Percentiles rank a stretch among this genome's conserved stretches.
Conservation (phyloP, 2,113 vertebrate genomes). For the Epinephelus fuscoguttatus region DNA sequence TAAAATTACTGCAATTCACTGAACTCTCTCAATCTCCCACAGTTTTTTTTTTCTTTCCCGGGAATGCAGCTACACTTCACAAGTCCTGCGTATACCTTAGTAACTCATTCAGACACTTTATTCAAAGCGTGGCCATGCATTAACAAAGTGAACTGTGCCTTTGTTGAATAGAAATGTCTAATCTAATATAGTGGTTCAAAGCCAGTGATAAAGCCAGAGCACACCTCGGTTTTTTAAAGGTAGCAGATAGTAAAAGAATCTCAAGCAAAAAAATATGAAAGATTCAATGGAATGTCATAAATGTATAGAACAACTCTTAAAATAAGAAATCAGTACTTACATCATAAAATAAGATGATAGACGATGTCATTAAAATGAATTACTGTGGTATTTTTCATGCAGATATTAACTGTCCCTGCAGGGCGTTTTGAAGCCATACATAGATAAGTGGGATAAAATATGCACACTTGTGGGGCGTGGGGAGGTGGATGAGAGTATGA, state of each 20-base stretch:
- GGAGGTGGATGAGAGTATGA: neutral
- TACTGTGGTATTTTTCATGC: constrained; percentile 21
- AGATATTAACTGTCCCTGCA: constrained; percentile 32
- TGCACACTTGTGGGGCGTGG: constrained; percentile 20
- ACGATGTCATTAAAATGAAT: constrained; percentile 50
- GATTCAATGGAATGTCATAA: constrained; percentile 20
- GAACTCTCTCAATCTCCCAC: neutral
- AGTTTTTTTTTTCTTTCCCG: neutral
- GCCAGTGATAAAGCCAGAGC: neutral
- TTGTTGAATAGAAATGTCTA: neutral
- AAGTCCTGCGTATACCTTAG: neutral
- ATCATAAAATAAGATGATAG: constrained; percentile 21
- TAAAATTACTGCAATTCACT: neutral
- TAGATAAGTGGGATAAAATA: constrained; percentile 44
- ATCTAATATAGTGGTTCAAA: neutral
- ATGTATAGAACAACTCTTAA: neutral
- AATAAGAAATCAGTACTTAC: constrained; percentile 8
- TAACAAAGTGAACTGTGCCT: neutral
- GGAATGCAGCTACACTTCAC: neutral
- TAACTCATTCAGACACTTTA: neutral
- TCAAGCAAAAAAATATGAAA: neutral
- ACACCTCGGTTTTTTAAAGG: neutral
- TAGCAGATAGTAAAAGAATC: neutral
- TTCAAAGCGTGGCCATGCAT: neutral
- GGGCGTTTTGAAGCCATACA: constrained; percentile 12